phyloP scores from a whole-genome alignment of 1,140 invertebrate species.

The Lordiphosa stackelbergi region DNA sequence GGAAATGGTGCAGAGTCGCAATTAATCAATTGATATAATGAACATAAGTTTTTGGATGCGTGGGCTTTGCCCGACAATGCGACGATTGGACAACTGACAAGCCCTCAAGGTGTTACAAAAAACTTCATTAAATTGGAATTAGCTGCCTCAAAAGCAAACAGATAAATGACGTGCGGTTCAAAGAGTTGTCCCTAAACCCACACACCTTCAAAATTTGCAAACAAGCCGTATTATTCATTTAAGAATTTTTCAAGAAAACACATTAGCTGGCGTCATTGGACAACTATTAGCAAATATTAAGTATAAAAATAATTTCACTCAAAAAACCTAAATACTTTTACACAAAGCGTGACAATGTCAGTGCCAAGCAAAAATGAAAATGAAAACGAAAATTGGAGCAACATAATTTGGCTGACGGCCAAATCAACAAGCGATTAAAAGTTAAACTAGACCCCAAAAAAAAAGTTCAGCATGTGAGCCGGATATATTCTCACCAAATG shows the following conservation, averaged over 20 bases:
- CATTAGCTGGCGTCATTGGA: conserved; percentile 13
- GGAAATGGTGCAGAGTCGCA: conserved; percentile 34
- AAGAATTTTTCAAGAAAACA: conserved; percentile 14
- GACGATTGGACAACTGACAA: conserved; percentile 43
- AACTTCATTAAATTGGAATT: conserved; percentile 58
- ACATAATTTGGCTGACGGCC: conserved; percentile 59
- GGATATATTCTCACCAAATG: conserved; percentile 28
- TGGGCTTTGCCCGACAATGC: conserved; percentile 24
- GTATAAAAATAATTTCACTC: conserved; percentile 53
- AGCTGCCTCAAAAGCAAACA: conserved; percentile 9
- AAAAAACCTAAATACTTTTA: conserved; percentile 63
- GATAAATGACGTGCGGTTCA: conserved; percentile 42
- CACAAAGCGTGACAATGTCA: conserved; percentile 61
- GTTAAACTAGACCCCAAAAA: conserved; percentile 6
- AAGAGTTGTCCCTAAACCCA: conserved; percentile 37
- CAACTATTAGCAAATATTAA: conserved; percentile 32
- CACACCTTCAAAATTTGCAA: conserved; percentile 1
- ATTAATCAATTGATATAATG: conserved; percentile 66
- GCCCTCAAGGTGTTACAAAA: conserved; percentile 21
- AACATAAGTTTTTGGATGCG: conserved; percentile 44
- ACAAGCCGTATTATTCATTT: too few relatives aligned
- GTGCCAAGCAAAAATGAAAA: conserved; percentile 51
- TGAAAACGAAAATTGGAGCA: conserved; percentile 64
- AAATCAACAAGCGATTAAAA: conserved; percentile 61
- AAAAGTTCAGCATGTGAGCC: conserved; percentile 27